Base-by-base conservation (phyloP, 2,888 invertebrate genomes). In the Taphrorychus bicolor region DNA sequence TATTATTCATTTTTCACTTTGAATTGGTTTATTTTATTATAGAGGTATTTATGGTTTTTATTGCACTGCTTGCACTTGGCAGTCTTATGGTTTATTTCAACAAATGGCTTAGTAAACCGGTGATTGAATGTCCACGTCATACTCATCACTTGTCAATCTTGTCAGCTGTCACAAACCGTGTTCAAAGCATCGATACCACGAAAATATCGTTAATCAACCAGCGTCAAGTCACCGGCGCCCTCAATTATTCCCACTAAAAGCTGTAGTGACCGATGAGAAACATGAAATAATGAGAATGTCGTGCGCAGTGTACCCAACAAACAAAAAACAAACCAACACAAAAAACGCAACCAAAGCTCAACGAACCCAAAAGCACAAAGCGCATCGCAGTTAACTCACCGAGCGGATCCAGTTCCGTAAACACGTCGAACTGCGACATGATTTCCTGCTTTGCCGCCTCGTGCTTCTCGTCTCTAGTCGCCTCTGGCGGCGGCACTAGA, bases 361-460 rank as follows among this genome's bases (percentile, higher is more conserved):
- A 42, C 57, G 5, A 32, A 54, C n/a, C n/a, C n/a, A 53, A 53
- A n/a, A 14, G 9, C 40, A 22, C 23, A n/a, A 40, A 23, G 21
- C n/a, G 16, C n/a, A 57, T n/a, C n/a, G n/a, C n/a, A 41, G 5
- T 17, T 7, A 9, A 53, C 58, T 45, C 19, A 81, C 95, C 95
- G 81, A 95, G 86, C 70, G 96, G 96, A 87, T 96, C 95, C 83
- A 96, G 86, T 82, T 96, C 95, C 73, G 94, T 94, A 86, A 96
- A 96, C 77, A 95, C 93, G 85, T 94, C 94, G 85, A 90, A 89
- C 82, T 83, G 82, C 11, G 82, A 81, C 73, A 83, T 73, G 70
- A 83, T 83, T 71, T 82, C 82, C 70, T 81, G 79, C 60, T 81
- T 81, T 11, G 78, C 73, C 40, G 76, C 74, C 71, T 82, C 81